Base-by-base conservation (phyloP, 2,113 vertebrate species). In the Ctenodactylus gundi region DNA sequence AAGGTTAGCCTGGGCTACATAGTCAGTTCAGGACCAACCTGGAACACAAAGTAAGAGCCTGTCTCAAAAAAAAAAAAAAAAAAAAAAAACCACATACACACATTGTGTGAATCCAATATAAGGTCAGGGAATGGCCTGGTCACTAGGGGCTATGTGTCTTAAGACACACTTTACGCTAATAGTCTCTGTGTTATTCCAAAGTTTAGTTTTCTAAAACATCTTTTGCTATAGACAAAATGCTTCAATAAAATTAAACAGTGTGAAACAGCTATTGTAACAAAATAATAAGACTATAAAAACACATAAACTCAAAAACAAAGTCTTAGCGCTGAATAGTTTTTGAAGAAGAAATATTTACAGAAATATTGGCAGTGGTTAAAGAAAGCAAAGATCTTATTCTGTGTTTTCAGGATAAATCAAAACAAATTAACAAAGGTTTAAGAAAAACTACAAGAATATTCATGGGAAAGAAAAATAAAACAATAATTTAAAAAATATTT, bases 151-250 rank as follows among this genome's bases (percentile, higher is more conserved):
- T 51, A 15, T 34, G 20, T 85, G 58, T 21, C 39, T 92, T 44
- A 73, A 8, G 34, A 75, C 27, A 23, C 34, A 53, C 60, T 75
- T 86, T 64, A 41, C 70, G 55, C 31, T 92, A 62, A 72, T 85
- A 76, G 29, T 73, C 60, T 81, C 21, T 88, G 36, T 85, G 29
- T 55, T 49, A 67, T 77, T 64, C 55, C 14, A 12, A 87, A 88
- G 64, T 72, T 76, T n/a, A 72, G 44, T 90, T 97, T 73, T 68
- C 60, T 27, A 94, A 95, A 82, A 90, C 25, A 90, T 41, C 58
- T 53, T 83, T 27, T 75, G n/a, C 44, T 46, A 88, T 85, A 65
- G 81, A 81, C 39, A 85, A 95, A 81, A 75, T 12, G 13, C 5
- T 60, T 93, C 60, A 85, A 58, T 90, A 44, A 57, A 85, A 49